phyloP scores from a whole-genome alignment of 2,797 vertebrate genomes.

The Sebastes nivosus region DNA sequence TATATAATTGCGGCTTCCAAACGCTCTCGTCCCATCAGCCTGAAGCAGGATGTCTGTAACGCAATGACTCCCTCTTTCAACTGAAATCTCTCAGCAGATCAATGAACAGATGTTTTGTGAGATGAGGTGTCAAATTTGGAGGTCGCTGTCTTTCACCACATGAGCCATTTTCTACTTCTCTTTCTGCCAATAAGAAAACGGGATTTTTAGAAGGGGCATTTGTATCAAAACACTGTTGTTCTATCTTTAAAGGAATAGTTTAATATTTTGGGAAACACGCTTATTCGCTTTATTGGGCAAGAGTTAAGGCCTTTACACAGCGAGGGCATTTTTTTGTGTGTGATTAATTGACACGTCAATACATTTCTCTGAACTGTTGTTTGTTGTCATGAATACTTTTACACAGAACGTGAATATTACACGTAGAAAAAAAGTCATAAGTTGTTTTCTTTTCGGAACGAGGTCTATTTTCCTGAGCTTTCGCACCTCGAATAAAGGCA shows the following conservation, averaged over 20 bases:
- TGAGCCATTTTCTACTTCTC: not conserved
- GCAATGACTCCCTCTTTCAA: slow-evolving; percentile 10
- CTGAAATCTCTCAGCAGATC: slow-evolving; percentile 6
- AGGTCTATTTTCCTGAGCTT: too few species aligned
- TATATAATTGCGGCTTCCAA: not conserved
- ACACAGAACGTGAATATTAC: too few species aligned
- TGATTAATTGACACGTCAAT: too few species aligned
- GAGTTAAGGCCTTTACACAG: not conserved
- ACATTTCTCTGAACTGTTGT: too few species aligned
- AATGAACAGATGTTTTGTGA: slow-evolving; percentile 46
- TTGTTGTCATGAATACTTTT: too few species aligned
- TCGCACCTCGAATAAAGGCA: too few species aligned
- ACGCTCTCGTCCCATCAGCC: not conserved
- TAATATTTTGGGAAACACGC: not conserved
- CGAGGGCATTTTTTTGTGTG: too few species aligned
- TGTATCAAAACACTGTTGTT: not conserved
- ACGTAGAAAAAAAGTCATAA: too few species aligned
- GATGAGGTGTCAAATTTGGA: slow-evolving; percentile 42
- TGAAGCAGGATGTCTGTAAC: not conserved
- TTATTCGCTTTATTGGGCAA: not conserved
- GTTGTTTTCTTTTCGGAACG: too few species aligned
- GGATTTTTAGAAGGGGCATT: not conserved
- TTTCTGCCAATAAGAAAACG: slow-evolving; percentile 8
- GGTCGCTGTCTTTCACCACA: slow-evolving; percentile 8
- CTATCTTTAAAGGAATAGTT: not conserved